phyloP scores from a whole-genome alignment of 2,797 vertebrate genomes.

The Falco novaeseelandiae region DNA sequence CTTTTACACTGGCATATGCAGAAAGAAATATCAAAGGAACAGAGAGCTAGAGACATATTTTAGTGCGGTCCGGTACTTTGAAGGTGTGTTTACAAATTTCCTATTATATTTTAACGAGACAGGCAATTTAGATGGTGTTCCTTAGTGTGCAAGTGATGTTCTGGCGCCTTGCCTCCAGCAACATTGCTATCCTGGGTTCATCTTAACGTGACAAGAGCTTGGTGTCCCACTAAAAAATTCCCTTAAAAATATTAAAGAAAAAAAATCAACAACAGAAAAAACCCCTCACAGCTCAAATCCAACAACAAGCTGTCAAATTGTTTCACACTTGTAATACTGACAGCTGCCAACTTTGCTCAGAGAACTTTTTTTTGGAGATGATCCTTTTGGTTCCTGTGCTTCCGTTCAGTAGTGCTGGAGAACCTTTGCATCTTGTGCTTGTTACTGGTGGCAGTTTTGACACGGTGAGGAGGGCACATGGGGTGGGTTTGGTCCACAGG shows the following conservation, averaged over 20 bases:
- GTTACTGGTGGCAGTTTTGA: slow-evolving; percentile 54
- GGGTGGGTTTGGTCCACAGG: slow-evolving; percentile 42
- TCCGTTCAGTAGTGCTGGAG: neutral
- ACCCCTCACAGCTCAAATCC: neutral
- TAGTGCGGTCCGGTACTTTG: neutral
- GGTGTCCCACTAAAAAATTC: slow-evolving; percentile 17
- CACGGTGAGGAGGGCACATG: neutral
- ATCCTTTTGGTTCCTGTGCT: slow-evolving; percentile 23
- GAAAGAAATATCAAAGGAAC: neutral
- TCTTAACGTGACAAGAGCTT: slow-evolving; percentile 44
- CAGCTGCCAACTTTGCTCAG: slow-evolving; percentile 46
- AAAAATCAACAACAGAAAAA: neutral
- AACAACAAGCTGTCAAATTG: neutral
- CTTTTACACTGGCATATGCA: neutral
- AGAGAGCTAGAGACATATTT: neutral
- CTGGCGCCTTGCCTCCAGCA: slow-evolving; percentile 27
- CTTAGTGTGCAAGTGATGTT: neutral
- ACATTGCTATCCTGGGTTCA: neutral
- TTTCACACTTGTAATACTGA: neutral
- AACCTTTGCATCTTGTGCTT: slow-evolving; percentile 26
- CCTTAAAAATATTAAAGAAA: neutral
- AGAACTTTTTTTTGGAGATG: neutral
- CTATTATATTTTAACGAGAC: slow-evolving; percentile 19
- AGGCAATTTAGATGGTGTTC: slow-evolving; percentile 13
- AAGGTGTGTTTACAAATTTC: neutral